phyloP scores from a whole-genome alignment of 2,888 invertebrate genomes.

The Ichneumon xanthorius region DNA sequence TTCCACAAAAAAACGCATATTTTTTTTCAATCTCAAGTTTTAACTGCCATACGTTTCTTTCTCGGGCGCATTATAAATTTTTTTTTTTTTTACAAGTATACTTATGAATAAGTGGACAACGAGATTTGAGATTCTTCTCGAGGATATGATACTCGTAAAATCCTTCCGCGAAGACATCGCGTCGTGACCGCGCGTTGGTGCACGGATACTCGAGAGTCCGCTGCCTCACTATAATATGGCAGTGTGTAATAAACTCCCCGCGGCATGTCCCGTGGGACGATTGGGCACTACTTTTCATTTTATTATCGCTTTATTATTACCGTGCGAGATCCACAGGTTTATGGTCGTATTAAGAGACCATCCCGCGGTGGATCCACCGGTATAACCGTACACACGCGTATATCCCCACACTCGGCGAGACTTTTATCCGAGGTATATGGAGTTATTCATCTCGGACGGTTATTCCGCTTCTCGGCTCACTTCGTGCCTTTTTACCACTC shows the following conservation, averaged over 20 bases:
- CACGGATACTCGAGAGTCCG: constrained; percentile 26
- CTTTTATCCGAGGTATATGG: constrained; percentile 64
- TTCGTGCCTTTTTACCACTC: constrained; percentile 78
- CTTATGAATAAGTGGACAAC: constrained; percentile 68
- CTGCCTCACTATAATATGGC: constrained; percentile 64
- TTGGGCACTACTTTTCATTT: constrained; percentile 80
- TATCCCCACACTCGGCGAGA: constrained; percentile 39
- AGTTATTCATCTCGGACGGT: constrained; percentile 74
- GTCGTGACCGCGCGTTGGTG: constrained; percentile 12
- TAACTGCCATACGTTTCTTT: constrained; percentile 20
- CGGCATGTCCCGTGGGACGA: constrained; percentile 77
- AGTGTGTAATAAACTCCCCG: constrained; percentile 79
- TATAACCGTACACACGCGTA: constrained; percentile 64
- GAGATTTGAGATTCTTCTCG: constrained; percentile 64
- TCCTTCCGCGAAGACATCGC: constrained; percentile 64
- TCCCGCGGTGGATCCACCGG: constrained; percentile 60
- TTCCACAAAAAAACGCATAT: constrained; percentile 2
- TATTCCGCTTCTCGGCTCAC: constrained; percentile 64
- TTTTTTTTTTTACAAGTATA: constrained; percentile 45
- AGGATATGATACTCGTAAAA: constrained; percentile 69
- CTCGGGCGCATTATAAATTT: constrained; percentile 46
- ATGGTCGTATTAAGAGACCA: constrained; percentile 79
- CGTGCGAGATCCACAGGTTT: constrained; percentile 75
- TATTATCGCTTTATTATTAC: constrained; percentile 83
- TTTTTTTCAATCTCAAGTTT: constrained; percentile 30